Base-by-base conservation (phyloP, 2,113 vertebrate species). In the Anguilla japonica region DNA sequence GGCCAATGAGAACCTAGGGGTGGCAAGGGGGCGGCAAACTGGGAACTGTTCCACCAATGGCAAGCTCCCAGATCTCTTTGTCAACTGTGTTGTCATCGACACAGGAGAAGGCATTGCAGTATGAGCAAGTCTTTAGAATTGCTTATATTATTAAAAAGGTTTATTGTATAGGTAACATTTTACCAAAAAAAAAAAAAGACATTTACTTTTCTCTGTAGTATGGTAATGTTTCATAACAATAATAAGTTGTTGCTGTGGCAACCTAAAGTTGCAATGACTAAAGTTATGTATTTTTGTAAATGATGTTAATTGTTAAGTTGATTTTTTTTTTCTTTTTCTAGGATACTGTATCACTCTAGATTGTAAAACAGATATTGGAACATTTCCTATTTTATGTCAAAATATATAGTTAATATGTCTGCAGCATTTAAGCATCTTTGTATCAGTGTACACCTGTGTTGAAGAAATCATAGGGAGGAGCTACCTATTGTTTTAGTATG, bases 241-340 rank as follows among this genome's bases (percentile, higher is more conserved):
- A 93, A 94, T 95, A 93, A 95, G 94, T 95, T 95, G 94, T 95
- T 95, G 95, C 94, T 83, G 93, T 95, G 94, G 94, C 95, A 94
- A 94, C 94, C 91, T 92, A 92, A 93, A 92, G 94, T 95, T 95
- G 93, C 94, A 91, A 92, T 92, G 93, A 95, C 94, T 95, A 95
- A 93, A 95, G 93, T 95, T 94, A 79, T 92, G 94, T 96, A 95
- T 95, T 96, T 96, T 95, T 96, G 94, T 96, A 96, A 96, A 95
- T 94, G 88, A 94, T 93, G 89, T 41, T 90, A 88, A 87, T 88
- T 87, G 93, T 95, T 95, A 89, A 91, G 93, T 94, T 94, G 86
- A 84, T 88, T 90, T 93, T 91, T 83, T 88, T 34, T 34, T 88
- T 90, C 93, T 91, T 83, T 75, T 91, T 91, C 91, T 95, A 93